Base-by-base conservation (phyloP, 1,140 invertebrate species). In the Macrosteles quadrilineatus region DNA sequence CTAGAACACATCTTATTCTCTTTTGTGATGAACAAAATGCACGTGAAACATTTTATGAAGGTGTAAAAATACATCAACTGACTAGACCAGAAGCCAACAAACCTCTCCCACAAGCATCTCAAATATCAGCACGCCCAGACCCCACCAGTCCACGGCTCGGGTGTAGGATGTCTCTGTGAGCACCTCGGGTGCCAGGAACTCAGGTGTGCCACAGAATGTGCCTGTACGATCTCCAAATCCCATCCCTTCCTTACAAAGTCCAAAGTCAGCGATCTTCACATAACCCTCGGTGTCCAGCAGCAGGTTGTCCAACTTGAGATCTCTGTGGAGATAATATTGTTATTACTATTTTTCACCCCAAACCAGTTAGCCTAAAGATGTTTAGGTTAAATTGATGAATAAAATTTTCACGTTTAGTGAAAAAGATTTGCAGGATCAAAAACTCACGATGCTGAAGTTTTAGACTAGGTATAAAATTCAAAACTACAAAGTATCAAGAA, bases 111-210 rank as follows among this genome's bases (percentile, higher is more conserved):
- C 97, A 68, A 99, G 85, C 98, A 99, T 99, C 85, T 99, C 98
- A 84, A 99, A 99, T 77, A 99, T 98, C 30, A 99, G 85, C 30
- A 99, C 98, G 67, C 98, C 98, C 27, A 99, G 86, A 19, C 98
- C 98, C 98, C 98, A 99, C 98, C 98, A 99, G 82, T 99, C 98
- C 2, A 99, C 98, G 55, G 97, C 95, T 75, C 98, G 85, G 0
- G 98, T 99, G 78, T 99, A 99, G 0, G 95, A 96, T 0, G 95
- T 96, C 79, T 99, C 98, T 0, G 97, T 99, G 17, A 99, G 86
- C 14, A 99, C 98, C 86, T 99, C 98, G 0, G 98, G 98, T 17
- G 97, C 97, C 71, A 99, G 84, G 83, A 99, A 99, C 80, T 99
- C 98, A 0, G 98, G 98, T 6, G 98, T 99, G 19, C 98, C 98